A percentile compares a stretch with the other conserved stretches of the same genome.
phyloP scores from a whole-genome alignment of 2,113 vertebrate species.

The Tauraco erythrolophus region DNA sequence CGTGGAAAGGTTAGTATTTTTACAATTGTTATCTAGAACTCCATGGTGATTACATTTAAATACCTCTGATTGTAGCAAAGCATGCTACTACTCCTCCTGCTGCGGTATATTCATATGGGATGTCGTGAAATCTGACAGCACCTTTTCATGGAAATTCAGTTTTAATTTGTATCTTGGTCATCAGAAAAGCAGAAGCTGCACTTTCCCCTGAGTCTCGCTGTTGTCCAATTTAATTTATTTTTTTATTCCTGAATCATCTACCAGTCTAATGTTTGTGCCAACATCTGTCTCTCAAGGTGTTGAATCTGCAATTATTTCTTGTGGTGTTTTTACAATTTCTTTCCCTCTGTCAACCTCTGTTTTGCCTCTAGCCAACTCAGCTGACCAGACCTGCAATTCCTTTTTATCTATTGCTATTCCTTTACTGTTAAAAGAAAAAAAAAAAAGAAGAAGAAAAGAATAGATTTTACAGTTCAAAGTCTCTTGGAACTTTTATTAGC shows the following conservation, averaged over 20 bases:
- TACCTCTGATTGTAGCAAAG: background rate
- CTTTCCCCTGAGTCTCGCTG: background rate
- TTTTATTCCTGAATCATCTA: background rate
- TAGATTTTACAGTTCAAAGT: background rate
- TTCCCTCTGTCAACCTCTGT: background rate
- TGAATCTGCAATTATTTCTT: background rate
- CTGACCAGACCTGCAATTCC: background rate
- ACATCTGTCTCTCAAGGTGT: background rate
- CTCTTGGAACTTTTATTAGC: background rate
- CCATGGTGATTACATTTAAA: background rate
- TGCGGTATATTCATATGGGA: accelerated
- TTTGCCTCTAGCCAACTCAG: background rate
- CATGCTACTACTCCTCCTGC: background rate
- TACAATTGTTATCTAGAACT: background rate
- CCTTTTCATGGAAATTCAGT: background rate
- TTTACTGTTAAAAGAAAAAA: background rate
- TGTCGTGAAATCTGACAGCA: background rate
- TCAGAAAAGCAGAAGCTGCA: background rate
- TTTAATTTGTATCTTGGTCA: background rate
- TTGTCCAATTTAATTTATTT: background rate
- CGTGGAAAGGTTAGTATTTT: background rate
- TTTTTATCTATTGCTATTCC: background rate
- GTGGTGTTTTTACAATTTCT: background rate
- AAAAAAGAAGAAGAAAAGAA: background rate
- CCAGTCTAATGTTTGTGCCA: background rate